These are phyloP conservation scores for Pachycephala philippinensis DNA, from an alignment of 2,113 vertebrate species.

Conservation along the genomic window DNA sequence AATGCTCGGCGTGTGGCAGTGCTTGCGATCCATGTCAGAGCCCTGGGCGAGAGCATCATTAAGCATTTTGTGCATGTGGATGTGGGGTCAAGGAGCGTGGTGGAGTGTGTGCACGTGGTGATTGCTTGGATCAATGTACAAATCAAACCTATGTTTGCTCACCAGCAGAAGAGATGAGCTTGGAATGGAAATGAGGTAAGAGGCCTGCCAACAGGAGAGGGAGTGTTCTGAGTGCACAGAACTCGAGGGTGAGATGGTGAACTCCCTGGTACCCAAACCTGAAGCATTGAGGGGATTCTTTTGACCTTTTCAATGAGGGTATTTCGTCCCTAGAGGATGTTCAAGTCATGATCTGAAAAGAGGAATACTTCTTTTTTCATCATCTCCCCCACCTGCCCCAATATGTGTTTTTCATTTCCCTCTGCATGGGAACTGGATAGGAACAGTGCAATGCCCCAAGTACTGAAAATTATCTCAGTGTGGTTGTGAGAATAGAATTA, in stretches of 20 bases:
- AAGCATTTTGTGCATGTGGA: not conserved
- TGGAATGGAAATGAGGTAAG: not conserved
- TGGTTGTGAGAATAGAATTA: not conserved
- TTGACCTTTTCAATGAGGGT: not conserved
- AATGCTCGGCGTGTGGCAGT: accelerated
- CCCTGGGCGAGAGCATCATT: accelerated
- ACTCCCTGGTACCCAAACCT: not conserved
- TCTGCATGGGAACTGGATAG: not conserved
- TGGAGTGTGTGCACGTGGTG: not conserved
- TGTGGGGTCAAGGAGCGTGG: not conserved
- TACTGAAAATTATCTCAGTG: not conserved
- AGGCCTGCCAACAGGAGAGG: not conserved
- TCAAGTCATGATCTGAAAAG: not conserved
- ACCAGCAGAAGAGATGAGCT: not conserved
- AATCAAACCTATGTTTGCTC: not conserved
- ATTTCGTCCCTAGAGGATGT: not conserved
- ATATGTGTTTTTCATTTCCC: not conserved
- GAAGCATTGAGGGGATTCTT: not conserved
- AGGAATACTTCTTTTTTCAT: not conserved
- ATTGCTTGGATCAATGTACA: not conserved
- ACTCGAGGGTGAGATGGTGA: not conserved
- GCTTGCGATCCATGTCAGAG: not conserved
- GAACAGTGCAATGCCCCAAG: not conserved
- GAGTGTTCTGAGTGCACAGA: not conserved
- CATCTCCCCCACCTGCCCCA: not conserved